These are phyloP conservation scores for Gallirallus australis DNA, from an alignment of 2,797 vertebrate species.

Conservation along the genomic window DNA sequence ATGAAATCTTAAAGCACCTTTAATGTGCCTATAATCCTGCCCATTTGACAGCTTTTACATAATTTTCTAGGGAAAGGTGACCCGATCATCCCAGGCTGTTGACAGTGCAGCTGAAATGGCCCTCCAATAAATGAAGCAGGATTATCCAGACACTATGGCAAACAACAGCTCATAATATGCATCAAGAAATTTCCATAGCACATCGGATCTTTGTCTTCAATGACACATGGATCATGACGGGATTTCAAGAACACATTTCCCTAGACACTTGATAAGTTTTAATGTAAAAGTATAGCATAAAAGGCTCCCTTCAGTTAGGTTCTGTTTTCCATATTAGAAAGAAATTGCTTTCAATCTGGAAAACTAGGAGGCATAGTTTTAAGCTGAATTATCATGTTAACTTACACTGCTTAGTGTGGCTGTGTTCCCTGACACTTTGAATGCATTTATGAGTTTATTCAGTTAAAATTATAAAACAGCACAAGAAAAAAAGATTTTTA, in stretches of 20 bases:
- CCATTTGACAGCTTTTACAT: slow-evolving; percentile 86
- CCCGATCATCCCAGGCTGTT: slow-evolving; percentile 78
- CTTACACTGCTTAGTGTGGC: not conserved
- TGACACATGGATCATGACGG: slow-evolving; percentile 68
- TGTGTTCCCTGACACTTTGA: slow-evolving; percentile 5
- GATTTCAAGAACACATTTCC: slow-evolving; percentile 74
- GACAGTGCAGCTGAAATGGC: slow-evolving; percentile 79
- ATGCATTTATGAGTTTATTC: slow-evolving; percentile 39
- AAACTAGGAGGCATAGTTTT: slow-evolving; percentile 38
- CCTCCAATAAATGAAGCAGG: slow-evolving; percentile 81
- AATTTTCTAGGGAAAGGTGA: slow-evolving; percentile 92
- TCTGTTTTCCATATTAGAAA: slow-evolving; percentile 48
- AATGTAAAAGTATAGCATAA: slow-evolving; percentile 49
- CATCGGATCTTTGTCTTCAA: slow-evolving; percentile 69
- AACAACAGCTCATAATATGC: slow-evolving; percentile 79
- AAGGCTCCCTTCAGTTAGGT: slow-evolving; percentile 41
- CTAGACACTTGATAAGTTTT: slow-evolving; percentile 70
- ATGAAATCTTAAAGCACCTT: slow-evolving; percentile 75
- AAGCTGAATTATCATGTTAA: slow-evolving; percentile 19
- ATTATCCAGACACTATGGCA: slow-evolving; percentile 81
- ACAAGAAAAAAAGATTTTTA: not conserved
- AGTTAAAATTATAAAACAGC: slow-evolving; percentile 49
- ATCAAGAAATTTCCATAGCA: slow-evolving; percentile 78
- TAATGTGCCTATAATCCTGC: slow-evolving; percentile 77
- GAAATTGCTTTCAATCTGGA: slow-evolving; percentile 3